phyloP scores from a whole-genome alignment of 2,113 vertebrate genomes.

The Ammodytes marinus region DNA sequence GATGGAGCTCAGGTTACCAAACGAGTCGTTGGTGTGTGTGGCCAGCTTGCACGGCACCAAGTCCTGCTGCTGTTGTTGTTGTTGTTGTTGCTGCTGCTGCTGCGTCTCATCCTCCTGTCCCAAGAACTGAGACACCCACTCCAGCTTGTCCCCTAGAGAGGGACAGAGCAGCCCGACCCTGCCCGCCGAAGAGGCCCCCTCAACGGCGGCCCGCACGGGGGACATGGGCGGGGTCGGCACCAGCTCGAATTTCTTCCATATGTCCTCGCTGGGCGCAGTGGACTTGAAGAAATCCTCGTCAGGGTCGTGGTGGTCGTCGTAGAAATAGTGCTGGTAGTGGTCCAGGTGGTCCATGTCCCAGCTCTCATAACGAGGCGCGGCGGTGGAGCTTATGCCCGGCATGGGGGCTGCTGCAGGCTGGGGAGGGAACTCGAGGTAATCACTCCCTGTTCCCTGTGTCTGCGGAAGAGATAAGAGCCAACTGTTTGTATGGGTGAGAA shows the following conservation, averaged over 20 bases:
- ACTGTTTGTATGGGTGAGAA: conserved; percentile 1
- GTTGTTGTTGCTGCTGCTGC: conserved; percentile 4
- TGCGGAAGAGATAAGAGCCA: conserved; percentile 50
- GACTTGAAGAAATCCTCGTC: conserved; percentile 94
- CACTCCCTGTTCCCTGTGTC: conserved; percentile 73
- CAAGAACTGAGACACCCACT: conserved; percentile 88
- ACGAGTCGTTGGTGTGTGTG: conserved; percentile 76
- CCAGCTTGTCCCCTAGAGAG: conserved; percentile 85
- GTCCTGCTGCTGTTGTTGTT: conserved; percentile 77
- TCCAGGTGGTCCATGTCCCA: conserved; percentile 93
- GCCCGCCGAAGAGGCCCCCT: conserved; percentile 63
- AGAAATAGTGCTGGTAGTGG: conserved; percentile 94
- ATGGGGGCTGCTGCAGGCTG: conserved; percentile 66
- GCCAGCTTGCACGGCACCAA: conserved; percentile 82
- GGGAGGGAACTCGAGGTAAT: conserved; percentile 35
- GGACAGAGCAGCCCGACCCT: conserved; percentile 72
- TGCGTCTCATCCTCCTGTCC: conserved; percentile 89
- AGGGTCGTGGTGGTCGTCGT: conserved; percentile 91
- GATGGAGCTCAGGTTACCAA: conserved; percentile 93
- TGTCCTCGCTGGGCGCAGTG: conserved; percentile 95
- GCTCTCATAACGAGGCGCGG: conserved; percentile 75
- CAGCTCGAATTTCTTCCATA: conserved; percentile 98
- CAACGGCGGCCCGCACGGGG: conserved; percentile 82
- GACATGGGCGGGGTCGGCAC: conserved; percentile 93
- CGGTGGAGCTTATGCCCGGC: conserved; percentile 81